Evolutionary conservation across 2,888 invertebrate genomes (phyloP), one percentile per base, ranked within the genome.

Genomic region (Tanaodytes sp.): DNA sequence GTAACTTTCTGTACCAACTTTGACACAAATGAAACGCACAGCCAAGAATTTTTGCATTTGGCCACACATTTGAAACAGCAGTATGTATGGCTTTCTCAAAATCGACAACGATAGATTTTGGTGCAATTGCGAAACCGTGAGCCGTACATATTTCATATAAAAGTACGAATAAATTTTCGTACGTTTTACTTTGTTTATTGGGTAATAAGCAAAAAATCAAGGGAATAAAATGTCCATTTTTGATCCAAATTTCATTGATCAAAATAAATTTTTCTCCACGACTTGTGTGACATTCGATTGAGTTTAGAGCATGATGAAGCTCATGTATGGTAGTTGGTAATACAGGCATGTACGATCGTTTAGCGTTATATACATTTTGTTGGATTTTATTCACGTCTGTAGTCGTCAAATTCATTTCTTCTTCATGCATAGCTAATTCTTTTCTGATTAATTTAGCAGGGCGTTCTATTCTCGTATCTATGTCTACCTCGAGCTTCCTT

Each of bases 171-270:
- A 43, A n/a, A 27, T 23, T 3, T 43, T 12, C n/a, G 15, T 43
- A 43, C 1, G 18, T 43, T 12, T 27, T 14, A n/a, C 15, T 27
- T n/a, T 23, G 19, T 33, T 48, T 48, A 18, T 48, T 9, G 3
- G 48, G n/a, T 20, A 48, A 33, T 15, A 48, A 33, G 9, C 19
- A 48, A 33, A 48, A 33, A 19, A 48, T 12, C 14, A 23, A 9
- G 3, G 27, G 23, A 14, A 43, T 2, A 11, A 12, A 43, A 14
- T 43, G 2, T 2, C 14, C 43, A 43, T 43, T 43, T 16, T n/a
- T n/a, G n/a, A n/a, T n/a, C n/a, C n/a, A n/a, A n/a, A n/a, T n/a
- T n/a, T n/a, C n/a, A n/a, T n/a, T n/a, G n/a, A n/a, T n/a, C n/a
- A n/a, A n/a, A n/a, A n/a, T n/a, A n/a, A n/a, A n/a, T n/a, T 43